These are phyloP conservation scores for Excalfactoria chinensis DNA, from an alignment of 2,113 vertebrate genomes.

Conservation along the genomic window DNA sequence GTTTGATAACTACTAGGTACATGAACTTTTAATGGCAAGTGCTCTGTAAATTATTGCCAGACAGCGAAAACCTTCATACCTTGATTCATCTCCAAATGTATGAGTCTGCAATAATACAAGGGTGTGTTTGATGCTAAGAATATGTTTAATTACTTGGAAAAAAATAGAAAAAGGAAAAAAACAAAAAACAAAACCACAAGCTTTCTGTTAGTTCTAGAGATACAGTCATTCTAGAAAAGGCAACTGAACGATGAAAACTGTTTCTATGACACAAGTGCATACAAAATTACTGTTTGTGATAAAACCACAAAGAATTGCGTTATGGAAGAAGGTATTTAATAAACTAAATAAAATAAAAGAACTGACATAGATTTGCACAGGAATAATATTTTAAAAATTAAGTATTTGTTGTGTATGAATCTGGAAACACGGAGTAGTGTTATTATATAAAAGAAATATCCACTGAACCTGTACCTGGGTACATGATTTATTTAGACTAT, in stretches of 20 bases:
- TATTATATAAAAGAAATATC: background rate
- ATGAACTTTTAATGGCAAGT: background rate
- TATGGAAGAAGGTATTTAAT: background rate
- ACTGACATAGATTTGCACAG: background rate
- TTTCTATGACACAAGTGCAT: background rate
- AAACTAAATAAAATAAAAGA: background rate
- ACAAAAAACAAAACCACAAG: no score
- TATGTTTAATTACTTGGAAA: background rate
- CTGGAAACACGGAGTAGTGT: background rate
- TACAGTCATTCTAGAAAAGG: background rate
- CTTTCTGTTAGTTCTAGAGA: background rate
- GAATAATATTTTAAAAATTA: background rate
- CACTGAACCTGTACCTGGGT: background rate
- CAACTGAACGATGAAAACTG: background rate
- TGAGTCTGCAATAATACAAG: background rate
- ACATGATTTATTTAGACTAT: slow-evolving; percentile 18
- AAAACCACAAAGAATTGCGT: background rate
- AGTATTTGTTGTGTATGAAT: background rate
- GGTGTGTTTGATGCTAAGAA: background rate
- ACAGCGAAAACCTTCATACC: background rate
- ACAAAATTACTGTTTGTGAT: background rate
- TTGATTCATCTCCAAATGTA: background rate
- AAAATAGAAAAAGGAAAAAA: background rate
- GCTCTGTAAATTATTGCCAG: background rate
- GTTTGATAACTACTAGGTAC: background rate